Base-by-base conservation (phyloP, 92 coral and sea anemone species). In the Palythoa heliodiscus region DNA sequence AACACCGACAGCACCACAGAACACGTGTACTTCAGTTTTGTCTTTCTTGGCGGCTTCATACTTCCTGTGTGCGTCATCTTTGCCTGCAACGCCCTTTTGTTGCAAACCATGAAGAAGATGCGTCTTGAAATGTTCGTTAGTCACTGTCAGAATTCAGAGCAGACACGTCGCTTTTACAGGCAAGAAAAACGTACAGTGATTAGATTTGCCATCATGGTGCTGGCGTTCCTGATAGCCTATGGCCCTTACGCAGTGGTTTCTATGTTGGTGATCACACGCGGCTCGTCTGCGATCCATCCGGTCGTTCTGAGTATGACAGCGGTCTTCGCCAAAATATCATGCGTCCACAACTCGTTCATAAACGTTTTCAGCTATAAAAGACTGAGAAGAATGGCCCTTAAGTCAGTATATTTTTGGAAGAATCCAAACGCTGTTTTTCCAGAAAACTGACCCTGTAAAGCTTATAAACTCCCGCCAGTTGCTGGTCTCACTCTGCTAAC, bases 41-140 rank as follows among this genome's bases (percentile, higher is more conserved):
- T 91, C 40, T 91, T 89, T 86, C 43, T 91, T 52, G 92, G 92
- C 52, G 85, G 92, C 77, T 91, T 82, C 86, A 75, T 88, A 48
- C 17, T 79, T 47, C 93, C 93, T 4, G 79, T 75, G 10, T 75
- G 64, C 50, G 63, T 75, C 79, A 52, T 75, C 23, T 52, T 50
- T 75, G 79, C 19, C 39, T 75, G 79, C 37, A 75, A 75, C 39
- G 1, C 60, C n/a, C 39, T 43, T 14, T 24, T 75, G 79, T 25
- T 75, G 16, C 63, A n/a, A 48, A 75, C 57, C 63, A 50, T 75
- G 57, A 89, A 25, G 86, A 76, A 48, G 70, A 71, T 78, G 64
- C 75, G 83, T 82, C 83, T 37, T 40, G 87, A 35, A 71, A 76
- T 76, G 91, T 88, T 76, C 63, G 13, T 39, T 63, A 40, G 13